Percentiles rank a stretch among this genome's conserved stretches.
phyloP scores from a whole-genome alignment of 2,797 vertebrate genomes.

The Acrossocheilus wenchowensis region DNA sequence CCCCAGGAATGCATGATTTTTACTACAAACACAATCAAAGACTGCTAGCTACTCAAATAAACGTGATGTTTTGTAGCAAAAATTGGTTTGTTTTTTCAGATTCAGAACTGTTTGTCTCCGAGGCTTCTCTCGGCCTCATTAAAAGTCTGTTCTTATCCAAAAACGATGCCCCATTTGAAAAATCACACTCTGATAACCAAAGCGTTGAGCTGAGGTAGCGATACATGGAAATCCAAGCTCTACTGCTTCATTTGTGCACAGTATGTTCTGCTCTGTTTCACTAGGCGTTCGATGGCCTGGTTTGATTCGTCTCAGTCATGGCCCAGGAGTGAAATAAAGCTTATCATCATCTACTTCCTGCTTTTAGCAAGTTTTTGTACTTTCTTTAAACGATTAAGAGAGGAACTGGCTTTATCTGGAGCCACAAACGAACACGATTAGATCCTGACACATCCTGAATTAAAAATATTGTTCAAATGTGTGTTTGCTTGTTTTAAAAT shows the following conservation, averaged over 20 bases:
- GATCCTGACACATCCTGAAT: background rate
- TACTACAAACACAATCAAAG: slow-evolving; percentile 20
- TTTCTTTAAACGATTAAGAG: slow-evolving; percentile 5
- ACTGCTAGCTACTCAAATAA: slow-evolving; percentile 8
- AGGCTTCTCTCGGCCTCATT: background rate
- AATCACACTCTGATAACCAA: slow-evolving; percentile 1
- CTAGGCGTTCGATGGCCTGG: background rate
- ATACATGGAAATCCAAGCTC: background rate
- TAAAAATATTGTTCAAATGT: background rate
- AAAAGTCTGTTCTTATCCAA: slow-evolving; percentile 10
- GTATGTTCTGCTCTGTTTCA: slow-evolving; percentile 12
- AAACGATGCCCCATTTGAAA: background rate
- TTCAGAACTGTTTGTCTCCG: background rate
- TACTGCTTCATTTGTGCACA: background rate
- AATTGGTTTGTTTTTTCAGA: background rate
- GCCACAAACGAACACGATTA: too few relatives aligned
- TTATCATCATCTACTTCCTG: slow-evolving; percentile 44
- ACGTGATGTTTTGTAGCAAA: slow-evolving; percentile 2
- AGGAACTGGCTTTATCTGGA: background rate
- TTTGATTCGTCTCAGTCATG: background rate
- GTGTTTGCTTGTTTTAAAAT: background rate
- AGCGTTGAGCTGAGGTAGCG: background rate
- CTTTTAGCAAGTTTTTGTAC: slow-evolving; percentile 31
- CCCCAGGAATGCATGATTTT: background rate
- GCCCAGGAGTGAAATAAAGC: slow-evolving; percentile 7